These are phyloP conservation scores for Tautogolabrus adspersus DNA, from an alignment of 2,113 vertebrate species.

Conservation along the genomic window DNA sequence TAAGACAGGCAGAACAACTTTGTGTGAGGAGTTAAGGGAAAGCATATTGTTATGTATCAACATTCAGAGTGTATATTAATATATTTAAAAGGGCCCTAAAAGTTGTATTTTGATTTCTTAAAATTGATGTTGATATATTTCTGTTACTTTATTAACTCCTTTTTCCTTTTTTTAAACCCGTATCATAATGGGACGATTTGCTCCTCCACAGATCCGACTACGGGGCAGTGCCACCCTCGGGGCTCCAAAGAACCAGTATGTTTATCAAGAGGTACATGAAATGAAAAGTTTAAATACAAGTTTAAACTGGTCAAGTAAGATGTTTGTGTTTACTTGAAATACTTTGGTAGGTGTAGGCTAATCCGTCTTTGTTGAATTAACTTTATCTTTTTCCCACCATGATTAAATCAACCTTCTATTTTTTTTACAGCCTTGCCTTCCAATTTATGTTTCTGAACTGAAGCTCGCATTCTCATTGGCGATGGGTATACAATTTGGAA, in stretches of 20 bases:
- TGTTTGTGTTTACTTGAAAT: not conserved
- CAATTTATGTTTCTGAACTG: slow-evolving; percentile 72
- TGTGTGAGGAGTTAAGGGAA: no score
- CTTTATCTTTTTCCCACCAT: no score
- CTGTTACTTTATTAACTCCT: no score
- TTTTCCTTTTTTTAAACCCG: not conserved
- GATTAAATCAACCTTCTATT: not conserved
- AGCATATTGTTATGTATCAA: no score
- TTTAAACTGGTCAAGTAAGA: not conserved
- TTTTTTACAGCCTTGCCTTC: slow-evolving; percentile 69
- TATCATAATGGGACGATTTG: not conserved
- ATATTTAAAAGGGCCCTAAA: no score
- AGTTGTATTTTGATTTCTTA: no score
- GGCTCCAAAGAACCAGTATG: slow-evolving; percentile 78
- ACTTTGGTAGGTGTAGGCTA: no score
- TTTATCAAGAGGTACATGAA: slow-evolving; percentile 75
- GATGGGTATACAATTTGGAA: slow-evolving; percentile 77
- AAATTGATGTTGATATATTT: no score
- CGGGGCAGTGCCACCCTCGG: slow-evolving; percentile 75
- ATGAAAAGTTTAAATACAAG: not conserved
- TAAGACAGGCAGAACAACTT: no score
- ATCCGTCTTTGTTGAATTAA: no score
- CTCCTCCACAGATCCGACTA: slow-evolving; percentile 66
- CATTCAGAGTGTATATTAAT: no score
- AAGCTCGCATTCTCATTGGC: slow-evolving; percentile 74